Evolutionary conservation across 2,113 vertebrate genomes (phyloP).

Genomic region (Porphyrio hochstetteri): DNA sequence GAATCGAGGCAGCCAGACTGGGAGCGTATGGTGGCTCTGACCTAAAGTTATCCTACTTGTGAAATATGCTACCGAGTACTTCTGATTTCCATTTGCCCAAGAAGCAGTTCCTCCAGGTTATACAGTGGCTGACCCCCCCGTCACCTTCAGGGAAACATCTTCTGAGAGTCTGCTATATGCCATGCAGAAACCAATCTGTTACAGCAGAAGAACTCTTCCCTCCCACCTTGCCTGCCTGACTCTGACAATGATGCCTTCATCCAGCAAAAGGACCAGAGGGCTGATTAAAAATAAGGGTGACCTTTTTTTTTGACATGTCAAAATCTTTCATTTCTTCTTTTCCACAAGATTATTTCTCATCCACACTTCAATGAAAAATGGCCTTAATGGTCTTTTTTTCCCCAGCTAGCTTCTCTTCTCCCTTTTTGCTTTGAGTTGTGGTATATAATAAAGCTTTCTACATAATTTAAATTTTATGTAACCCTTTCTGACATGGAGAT

Average conservation of each 20-base stretch:
- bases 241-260: background rate
- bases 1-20: background rate
- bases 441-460: constrained; percentile 28
- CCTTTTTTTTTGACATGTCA: constrained; percentile 29
- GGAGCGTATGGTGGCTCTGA: background rate
- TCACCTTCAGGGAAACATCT: background rate
- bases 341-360: background rate
- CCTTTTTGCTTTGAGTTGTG: background rate
- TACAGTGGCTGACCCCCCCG: background rate
- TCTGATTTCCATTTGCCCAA: background rate
- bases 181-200: background rate
- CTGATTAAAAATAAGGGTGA: constrained; percentile 40
- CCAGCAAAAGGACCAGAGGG: background rate
- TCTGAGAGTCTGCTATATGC: background rate
- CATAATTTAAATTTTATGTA: constrained; percentile 20
- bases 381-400: background rate
- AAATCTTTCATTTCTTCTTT: constrained; percentile 48
- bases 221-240: background rate
- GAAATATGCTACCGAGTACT: background rate
- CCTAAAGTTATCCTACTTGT: background rate
- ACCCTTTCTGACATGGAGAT: constrained; percentile 20
- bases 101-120: background rate
- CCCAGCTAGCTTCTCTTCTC: background rate
- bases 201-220: background rate
- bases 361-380: constrained; percentile 14